Evolutionary conservation across 2,113 vertebrate species (phyloP), one percentile per base, ranked within the genome.

Genomic region (Heterotilapia buettikoferi): DNA sequence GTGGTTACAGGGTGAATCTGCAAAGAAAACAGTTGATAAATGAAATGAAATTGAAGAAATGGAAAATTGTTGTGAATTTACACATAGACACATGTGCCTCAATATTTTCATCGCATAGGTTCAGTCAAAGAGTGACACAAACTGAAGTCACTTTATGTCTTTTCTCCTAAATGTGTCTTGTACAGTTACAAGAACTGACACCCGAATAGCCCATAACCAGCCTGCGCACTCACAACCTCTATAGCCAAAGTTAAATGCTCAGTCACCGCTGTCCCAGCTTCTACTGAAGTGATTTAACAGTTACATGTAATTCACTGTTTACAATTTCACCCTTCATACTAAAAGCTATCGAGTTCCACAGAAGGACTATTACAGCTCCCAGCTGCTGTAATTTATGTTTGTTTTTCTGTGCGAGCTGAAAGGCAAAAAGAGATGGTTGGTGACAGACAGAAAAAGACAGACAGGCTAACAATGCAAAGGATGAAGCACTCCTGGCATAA

Each of bases 331-430:
- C 83, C 91, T 88, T 94, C 83, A 90, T 86, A 73, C 84, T 92
- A 88, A 93, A 84, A 90, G 83, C 90, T 84, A 89, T 87, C 47
- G 16, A 90, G 92, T 88, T 90, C 85, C 73, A 45, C 90, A 82
- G 84, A 86, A 89, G 76, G 89, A 85, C 83, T 36, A 31, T 86
- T 93, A 90, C 88, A 80, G 61, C 85, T 82, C 29, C 90, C 90
- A 86, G 85, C 90, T 90, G 91, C 93, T 80, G 91, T 40, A 80
- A 80, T 89, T 93, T 90, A 81, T 84, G 90, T 93, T 93, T 92
- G 85, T 87, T 87, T 89, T 90, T 80, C 83, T 89, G 79, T 89
- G 84, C 3, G 71, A 90, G 66, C 56, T 85, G 85, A 89, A 82
- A 82, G 73, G 82, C 38, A 52, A 86, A 87, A 91, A 87, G 84